Evolutionary conservation across 2,797 vertebrate genomes (phyloP).

Genomic region (Ficedula albicollis): DNA sequence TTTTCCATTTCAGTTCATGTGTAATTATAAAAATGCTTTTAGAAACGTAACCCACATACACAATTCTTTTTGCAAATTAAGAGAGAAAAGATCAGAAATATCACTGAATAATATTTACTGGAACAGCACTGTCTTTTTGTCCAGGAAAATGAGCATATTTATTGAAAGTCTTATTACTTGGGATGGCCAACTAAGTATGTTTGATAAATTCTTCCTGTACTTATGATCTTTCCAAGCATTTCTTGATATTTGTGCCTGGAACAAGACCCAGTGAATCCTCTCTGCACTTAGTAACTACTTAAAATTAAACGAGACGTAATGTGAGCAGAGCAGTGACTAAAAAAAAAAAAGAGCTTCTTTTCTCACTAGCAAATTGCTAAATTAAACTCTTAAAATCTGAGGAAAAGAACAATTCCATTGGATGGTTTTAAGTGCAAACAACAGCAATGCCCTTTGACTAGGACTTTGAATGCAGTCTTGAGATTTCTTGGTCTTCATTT

Average conservation of each 20-base stretch:
- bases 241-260: neutral
- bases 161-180: neutral
- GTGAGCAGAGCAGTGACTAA: neutral
- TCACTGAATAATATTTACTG: neutral
- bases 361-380: neutral
- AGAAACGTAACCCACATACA: neutral
- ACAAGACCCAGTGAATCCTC: neutral
- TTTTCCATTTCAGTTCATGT: neutral
- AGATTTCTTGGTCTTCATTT: neutral
- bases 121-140: neutral
- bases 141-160: neutral
- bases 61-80: neutral
- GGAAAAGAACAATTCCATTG: neutral
- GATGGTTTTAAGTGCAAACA: neutral
- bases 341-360: neutral
- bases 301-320: neutral
- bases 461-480: neutral
- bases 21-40: neutral
- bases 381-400: neutral
- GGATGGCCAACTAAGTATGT: neutral
- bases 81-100: neutral
- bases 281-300: neutral
- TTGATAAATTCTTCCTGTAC: neutral
- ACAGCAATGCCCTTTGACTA: neutral
- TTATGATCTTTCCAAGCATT: neutral